These are phyloP conservation scores for Syngnathoides biaculeatus DNA, from an alignment of 2,113 vertebrate genomes.

Conservation along the genomic window DNA sequence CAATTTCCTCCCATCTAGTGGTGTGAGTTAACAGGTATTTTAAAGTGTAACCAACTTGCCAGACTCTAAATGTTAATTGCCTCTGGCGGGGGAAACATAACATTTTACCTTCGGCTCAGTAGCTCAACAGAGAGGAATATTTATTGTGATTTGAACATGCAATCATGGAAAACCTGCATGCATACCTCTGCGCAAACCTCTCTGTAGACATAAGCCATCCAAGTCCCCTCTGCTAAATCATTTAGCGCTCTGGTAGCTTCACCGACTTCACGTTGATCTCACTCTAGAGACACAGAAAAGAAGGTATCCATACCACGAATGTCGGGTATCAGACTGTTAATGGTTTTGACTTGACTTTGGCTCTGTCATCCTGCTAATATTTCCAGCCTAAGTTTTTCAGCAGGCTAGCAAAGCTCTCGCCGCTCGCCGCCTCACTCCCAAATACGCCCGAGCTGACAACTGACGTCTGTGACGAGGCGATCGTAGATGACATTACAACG, in stretches of 20 bases:
- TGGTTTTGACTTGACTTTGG: conserved; percentile 50
- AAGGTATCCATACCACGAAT: conserved; percentile 54
- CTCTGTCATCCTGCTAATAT: conserved; percentile 28
- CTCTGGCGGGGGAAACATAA: conserved; percentile 38
- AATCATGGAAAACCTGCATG: conserved; percentile 66
- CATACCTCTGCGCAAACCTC: conserved; percentile 62
- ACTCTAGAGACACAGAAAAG: conserved; percentile 47
- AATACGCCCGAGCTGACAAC: conserved; percentile 16
- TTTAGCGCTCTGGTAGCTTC: conserved; percentile 54
- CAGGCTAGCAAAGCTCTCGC: conserved; percentile 10
- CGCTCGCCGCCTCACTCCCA: conserved; percentile 21
- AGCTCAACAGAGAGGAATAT: conserved; percentile 42
- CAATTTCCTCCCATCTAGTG: conserved; percentile 11
- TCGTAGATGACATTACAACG: conserved; percentile 44
- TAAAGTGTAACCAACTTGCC: conserved; percentile 17
- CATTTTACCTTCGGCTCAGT: conserved; percentile 43
- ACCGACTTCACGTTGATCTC: conserved; percentile 49
- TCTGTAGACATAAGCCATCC: conserved; percentile 60
- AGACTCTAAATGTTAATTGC: conserved; percentile 43
- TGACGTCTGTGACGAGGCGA: conserved; percentile 44
- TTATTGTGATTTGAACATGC: conserved; percentile 66
- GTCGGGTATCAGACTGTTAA: conserved; percentile 39
- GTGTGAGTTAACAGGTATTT: conserved; percentile 28
- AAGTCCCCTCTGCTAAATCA: conserved; percentile 67
- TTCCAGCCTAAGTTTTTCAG: conserved; percentile 52